Evolutionary conservation across 2,113 vertebrate genomes (phyloP).

Genomic region (Microcebus jonahi): DNA sequence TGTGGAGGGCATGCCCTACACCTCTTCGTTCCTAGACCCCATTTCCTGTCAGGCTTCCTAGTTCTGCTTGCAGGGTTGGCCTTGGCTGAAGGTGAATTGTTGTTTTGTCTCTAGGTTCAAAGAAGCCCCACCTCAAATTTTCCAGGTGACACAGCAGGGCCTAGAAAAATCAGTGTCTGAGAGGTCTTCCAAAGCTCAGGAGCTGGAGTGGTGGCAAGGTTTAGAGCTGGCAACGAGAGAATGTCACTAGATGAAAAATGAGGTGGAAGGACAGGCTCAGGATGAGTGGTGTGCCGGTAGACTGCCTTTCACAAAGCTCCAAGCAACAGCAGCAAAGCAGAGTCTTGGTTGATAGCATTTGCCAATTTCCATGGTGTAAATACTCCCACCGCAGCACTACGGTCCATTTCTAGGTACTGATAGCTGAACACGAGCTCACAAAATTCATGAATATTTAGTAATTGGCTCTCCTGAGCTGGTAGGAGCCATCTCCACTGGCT

Average conservation of each 20-base stretch:
- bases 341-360: not conserved
- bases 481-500: not conserved
- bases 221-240: not conserved
- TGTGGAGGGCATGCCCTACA: fast-evolving
- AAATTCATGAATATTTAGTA: not conserved
- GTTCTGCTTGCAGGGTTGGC: not conserved
- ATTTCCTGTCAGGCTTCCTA: not conserved
- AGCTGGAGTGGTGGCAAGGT: not conserved
- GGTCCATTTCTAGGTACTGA: not conserved
- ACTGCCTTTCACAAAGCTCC: not conserved
- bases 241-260: not conserved
- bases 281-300: not conserved
- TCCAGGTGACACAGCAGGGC: not conserved
- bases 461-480: not conserved
- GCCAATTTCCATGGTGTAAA: not conserved
- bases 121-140: not conserved
- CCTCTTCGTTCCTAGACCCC: not conserved
- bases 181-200: not conserved
- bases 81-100: not conserved
- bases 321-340: not conserved
- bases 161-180: not conserved
- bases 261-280: not conserved
- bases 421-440: not conserved
- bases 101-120: not conserved
- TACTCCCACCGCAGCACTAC: not conserved